Evolutionary conservation across 2,888 invertebrate species (phyloP), one percentile per base, ranked within the genome.

Genomic region (Psococerastis gibbosa): DNA sequence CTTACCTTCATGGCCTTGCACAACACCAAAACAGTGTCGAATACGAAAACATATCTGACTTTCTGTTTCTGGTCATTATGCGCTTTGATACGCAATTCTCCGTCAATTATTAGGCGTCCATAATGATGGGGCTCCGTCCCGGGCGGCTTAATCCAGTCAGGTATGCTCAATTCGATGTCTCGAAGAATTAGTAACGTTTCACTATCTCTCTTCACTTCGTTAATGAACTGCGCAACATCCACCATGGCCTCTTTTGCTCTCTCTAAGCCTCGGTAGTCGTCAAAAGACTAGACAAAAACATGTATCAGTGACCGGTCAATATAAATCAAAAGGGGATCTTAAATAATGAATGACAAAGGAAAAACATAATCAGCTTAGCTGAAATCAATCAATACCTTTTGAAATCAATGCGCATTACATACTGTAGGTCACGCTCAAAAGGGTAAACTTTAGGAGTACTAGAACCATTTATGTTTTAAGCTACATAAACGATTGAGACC

Each of bases 121-220:
- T 88, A 95, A 55, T 89, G 84, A 51, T 80, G 77, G 44, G 95
- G 68, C 51, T 79, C 77, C 46, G 80, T 76, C 51, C 83, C 81
- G 45, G 77, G 76, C 41, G 83, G 81, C 59, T 76, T 68, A 54
- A 79, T 76, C 73, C 84, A 79, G 61, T 84, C 83, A 42, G 78
- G 70, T 57, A 88, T 87, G 55, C 79, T 80, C 52, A 75, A 74
- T 68, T 92, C 85, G 43, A 97, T 82, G 65, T 91, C 87, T 50
- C 78, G 75, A 52, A 97, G 84, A 47, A 94, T 75, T 50, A 81
- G 78, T 45, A 94, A 67, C 50, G 87, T 85, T 60, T 97, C 97
- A 45, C 87, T 87, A 63, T 98, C 98, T 43, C 97, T 68, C 55
- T 94, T 95, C 43, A 94, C 89, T 67, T 98, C 98, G 61, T 98